Evolutionary conservation across 2,888 invertebrate species (phyloP), one percentile per base, ranked within the genome.

Genomic region (Protula sp.): DNA sequence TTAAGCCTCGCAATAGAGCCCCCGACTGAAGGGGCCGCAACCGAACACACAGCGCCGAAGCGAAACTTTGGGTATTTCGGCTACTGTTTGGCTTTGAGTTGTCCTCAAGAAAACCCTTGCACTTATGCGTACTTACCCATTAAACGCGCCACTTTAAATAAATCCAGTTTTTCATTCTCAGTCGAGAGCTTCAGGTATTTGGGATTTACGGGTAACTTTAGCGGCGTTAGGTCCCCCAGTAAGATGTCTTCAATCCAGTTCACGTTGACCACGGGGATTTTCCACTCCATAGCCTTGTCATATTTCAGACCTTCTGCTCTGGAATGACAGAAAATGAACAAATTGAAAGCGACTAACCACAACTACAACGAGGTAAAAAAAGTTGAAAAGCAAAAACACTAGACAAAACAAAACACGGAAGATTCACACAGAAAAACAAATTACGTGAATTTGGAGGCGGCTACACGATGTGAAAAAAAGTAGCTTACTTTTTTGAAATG

Each of bases 221-320:
- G 82, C 0, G 90, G 89, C 64, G 87, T 87, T 79, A 89, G 87
- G 79, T 93, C 90, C 0, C 95, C 95, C 59, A 94, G 87, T 76
- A 94, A 85, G 57, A 97, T 85, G 79, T 97, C 95, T 38, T 91
- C 92, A 66, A 98, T 83, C 95, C 95, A 97, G 69, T 91, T 88
- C 1, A 91, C 89, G 76, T 94, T 97, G 0, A 98, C 94, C 1
- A 92, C 88, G 1, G 92, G 91, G 47, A 90, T 89, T 72, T 88
- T 88, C 92, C 93, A 94, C 77, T 95, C 94, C 54, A 90, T 86
- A 0, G 98, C 97, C 70, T 91, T 91, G 64, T 87, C 85, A 81
- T 88, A 92, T 82, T 98, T 98, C 67, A 85, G 85, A 27, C 94
- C 94, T 65, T 93, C 92, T 0, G 89, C 87, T 67, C 91, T 91